phyloP scores from a whole-genome alignment of 2,888 invertebrate species.

The Chrysina gloriosa region DNA sequence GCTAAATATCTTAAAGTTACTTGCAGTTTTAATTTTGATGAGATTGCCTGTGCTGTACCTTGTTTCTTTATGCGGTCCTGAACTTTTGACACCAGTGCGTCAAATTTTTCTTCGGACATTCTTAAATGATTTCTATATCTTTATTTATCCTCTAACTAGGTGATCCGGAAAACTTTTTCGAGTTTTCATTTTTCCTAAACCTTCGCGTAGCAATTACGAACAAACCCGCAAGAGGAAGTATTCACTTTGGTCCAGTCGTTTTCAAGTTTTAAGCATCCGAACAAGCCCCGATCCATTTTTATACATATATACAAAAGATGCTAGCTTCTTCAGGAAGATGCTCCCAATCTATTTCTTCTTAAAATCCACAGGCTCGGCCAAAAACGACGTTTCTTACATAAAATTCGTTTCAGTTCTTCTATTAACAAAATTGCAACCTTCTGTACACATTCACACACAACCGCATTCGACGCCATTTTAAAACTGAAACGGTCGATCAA shows the following conservation, averaged over 20 bases:
- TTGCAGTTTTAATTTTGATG: constrained; percentile 49
- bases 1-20: constrained; percentile 50
- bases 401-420: background rate
- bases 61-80: background rate
- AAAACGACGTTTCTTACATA: constrained; percentile 42
- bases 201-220: too few species aligned
- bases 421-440: constrained; percentile 23
- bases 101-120: constrained; percentile 46
- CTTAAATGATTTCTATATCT: constrained; percentile 45
- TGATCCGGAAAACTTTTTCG: constrained; percentile 49
- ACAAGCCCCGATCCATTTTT: too few species aligned
- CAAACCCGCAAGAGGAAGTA: too few species aligned
- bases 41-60: constrained; percentile 38
- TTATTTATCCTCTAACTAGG: constrained; percentile 50
- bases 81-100: constrained; percentile 36
- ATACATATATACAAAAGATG: too few species aligned
- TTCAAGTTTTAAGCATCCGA: too few species aligned
- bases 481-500: constrained; percentile 20
- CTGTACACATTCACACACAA: constrained; percentile 1
- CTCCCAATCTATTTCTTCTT: constrained; percentile 50
- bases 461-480: constrained; percentile 17
- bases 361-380: constrained; percentile 49
- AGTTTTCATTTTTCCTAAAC: too few species aligned
- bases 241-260: too few species aligned
- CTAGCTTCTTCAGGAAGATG: too few species aligned